Conservation (phyloP, 2,113 vertebrate genomes). For the Muntiacus reevesi region DNA sequence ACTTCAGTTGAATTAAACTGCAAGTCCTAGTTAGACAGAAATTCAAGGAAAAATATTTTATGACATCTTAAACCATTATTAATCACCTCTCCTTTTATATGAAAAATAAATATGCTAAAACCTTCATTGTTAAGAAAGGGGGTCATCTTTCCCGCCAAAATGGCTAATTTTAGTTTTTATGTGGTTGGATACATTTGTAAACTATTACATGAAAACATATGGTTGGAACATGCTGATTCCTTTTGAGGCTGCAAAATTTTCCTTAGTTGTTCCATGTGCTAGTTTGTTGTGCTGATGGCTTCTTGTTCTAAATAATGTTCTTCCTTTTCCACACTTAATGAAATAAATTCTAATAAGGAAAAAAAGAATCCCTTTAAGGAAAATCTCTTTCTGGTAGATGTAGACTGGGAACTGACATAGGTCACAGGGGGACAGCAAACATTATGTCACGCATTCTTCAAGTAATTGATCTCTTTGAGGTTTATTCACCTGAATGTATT, state of each 20-base stretch:
- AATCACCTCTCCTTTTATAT: conserved; percentile 55
- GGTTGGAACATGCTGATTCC: conserved; percentile 73
- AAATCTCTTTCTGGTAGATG: neutral
- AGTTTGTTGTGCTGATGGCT: conserved; percentile 58
- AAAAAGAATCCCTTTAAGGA: neutral
- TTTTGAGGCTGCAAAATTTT: conserved; percentile 67
- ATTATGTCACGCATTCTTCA: conserved; percentile 2
- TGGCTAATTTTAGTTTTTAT: conserved; percentile 80
- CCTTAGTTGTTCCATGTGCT: conserved; percentile 58
- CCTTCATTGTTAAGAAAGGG: conserved; percentile 68
- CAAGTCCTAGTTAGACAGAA: neutral
- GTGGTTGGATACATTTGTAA: conserved; percentile 76
- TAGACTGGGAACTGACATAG: neutral
- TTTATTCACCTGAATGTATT: conserved; percentile 34
- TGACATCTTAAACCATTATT: conserved; percentile 57
- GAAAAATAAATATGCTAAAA: conserved; percentile 68
- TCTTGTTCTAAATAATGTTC: conserved; percentile 65
- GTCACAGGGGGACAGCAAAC: neutral
- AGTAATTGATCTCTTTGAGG: neutral
- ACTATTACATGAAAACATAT: conserved; percentile 79
- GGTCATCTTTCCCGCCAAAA: conserved; percentile 73
- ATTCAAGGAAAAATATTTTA: conserved; percentile 41
- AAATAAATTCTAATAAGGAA: conserved; percentile 30
- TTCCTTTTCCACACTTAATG: conserved; percentile 68
- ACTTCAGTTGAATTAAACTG: conserved; percentile 41